Evolutionary conservation across 2,888 invertebrate genomes (phyloP).

Genomic region (Coleophora flavipennella): DNA sequence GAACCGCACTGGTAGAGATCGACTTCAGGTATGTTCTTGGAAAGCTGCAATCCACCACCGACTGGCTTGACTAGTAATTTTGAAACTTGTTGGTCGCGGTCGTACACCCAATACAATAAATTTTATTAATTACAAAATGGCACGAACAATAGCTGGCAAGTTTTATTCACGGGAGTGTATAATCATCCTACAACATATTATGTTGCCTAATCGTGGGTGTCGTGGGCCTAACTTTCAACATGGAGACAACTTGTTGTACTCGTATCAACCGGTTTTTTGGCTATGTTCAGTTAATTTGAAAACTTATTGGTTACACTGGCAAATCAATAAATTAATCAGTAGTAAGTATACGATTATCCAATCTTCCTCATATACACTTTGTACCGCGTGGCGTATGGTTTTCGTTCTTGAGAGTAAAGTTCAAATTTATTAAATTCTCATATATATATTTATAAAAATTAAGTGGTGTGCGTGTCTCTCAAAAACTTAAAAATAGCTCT

Average conservation of each 20-base stretch:
- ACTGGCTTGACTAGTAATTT: not conserved
- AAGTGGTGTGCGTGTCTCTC: too few species aligned
- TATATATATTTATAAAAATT: too few species aligned
- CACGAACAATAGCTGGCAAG: conserved; percentile 7
- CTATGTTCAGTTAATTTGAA: conserved; percentile 58
- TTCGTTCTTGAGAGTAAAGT: too few species aligned
- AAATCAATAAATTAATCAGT: conserved; percentile 20
- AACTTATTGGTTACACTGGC: conserved; percentile 54
- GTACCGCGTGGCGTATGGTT: too few species aligned
- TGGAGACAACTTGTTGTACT: conserved; percentile 43
- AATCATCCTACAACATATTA: conserved; percentile 47
- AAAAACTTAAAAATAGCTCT: too few species aligned
- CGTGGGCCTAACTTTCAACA: conserved; percentile 55
- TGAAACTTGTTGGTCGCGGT: not conserved
- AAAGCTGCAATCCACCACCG: not conserved
- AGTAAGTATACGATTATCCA: not conserved
- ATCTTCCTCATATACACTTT: conserved; percentile 41
- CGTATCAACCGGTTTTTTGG: conserved; percentile 48
- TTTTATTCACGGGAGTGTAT: conserved; percentile 11
- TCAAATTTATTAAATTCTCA: too few species aligned
- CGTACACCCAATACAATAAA: not conserved
- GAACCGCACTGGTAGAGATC: not conserved
- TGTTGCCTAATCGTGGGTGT: conserved; percentile 59
- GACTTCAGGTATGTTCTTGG: not conserved
- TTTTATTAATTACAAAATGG: not conserved